phyloP scores from a whole-genome alignment of 2,888 invertebrate species.

The Drosophila mimetica region DNA sequence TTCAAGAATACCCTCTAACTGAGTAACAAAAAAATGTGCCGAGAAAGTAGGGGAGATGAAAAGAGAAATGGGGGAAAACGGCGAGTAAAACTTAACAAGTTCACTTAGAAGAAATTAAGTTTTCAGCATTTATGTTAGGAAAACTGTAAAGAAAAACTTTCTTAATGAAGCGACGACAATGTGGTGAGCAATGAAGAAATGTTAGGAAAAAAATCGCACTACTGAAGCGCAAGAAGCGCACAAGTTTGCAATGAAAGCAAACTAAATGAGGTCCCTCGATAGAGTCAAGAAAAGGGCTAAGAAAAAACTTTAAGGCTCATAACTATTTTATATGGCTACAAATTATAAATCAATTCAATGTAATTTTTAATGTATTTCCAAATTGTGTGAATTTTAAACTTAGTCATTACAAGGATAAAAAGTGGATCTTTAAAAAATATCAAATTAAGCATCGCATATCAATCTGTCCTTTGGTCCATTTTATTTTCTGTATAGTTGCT shows the following conservation, averaged over 20 bases:
- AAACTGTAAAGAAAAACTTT: constrained; percentile 77
- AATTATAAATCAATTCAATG: background rate
- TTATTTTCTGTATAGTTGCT: no score
- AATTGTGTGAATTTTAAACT: background rate
- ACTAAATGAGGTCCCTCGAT: constrained; percentile 32
- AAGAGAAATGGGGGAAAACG: constrained; percentile 21
- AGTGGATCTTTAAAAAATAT: no score
- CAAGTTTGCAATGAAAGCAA: constrained; percentile 44
- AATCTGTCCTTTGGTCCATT: no score
- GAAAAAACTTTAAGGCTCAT: background rate
- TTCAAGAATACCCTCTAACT: background rate
- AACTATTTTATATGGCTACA: background rate
- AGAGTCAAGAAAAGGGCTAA: background rate
- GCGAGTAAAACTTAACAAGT: constrained; percentile 74
- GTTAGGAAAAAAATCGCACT: constrained; percentile 37
- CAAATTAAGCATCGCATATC: no score
- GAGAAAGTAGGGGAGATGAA: constrained; percentile 47
- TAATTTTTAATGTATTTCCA: background rate
- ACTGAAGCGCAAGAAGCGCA: constrained; percentile 22
- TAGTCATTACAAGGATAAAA: no score
- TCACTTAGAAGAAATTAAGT: constrained; percentile 79
- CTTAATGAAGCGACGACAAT: constrained; percentile 76
- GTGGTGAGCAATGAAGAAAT: constrained; percentile 64
- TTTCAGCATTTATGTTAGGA: constrained; percentile 77
- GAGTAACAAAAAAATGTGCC: constrained; percentile 52